Base-by-base conservation (phyloP, 2,888 invertebrate genomes). In the Drosophila sordidula region DNA sequence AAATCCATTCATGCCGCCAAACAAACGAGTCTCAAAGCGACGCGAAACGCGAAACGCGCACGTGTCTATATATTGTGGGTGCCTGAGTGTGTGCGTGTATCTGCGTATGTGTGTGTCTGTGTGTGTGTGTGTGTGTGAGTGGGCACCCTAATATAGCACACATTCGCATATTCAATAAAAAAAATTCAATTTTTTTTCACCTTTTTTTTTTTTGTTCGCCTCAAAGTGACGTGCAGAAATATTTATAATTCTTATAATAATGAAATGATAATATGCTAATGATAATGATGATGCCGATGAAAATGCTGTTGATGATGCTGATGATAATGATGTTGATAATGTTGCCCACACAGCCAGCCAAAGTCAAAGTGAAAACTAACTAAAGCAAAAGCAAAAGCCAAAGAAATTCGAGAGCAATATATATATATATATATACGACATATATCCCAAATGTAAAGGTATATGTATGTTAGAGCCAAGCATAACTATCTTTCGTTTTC, bases 361-460 rank as follows among this genome's bases (percentile, higher is more conserved):
- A 83, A 69, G 51, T 77, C 67, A 79, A 70, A 56, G 63, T 68
- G 50, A 54, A 70, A 78, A 71, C 56, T 68, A 70, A 84, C 75
- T 76, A 26, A 54, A 54, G 34, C 26, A 25, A 22, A 52, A 74
- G 14, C 26, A 44, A 58, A 42, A 55, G 50, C 42, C 38, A 54
- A 29, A 49, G 39, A 44, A 51, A 49, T 22, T 38, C 38, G 42
- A 47, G 45, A 52, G 18, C 45, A 56, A 41, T 36, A 44, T 14
- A 9, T 5, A 54, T 39, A 44, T 18, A 16, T 32, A 11, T 4
- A 32, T 32, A 34, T 3, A 29, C 41, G 41, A 18, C 12, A 47
- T 59, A 49, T 42, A 56, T 9, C 9, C 9, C 29, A 29, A 9
- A 9, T 29, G 29, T 9, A 29, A 9, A 9, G 29, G 29, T 25